These are phyloP conservation scores for Rhamnusium bicolor DNA, from an alignment of 2,888 invertebrate genomes.

Conservation along the genomic window DNA sequence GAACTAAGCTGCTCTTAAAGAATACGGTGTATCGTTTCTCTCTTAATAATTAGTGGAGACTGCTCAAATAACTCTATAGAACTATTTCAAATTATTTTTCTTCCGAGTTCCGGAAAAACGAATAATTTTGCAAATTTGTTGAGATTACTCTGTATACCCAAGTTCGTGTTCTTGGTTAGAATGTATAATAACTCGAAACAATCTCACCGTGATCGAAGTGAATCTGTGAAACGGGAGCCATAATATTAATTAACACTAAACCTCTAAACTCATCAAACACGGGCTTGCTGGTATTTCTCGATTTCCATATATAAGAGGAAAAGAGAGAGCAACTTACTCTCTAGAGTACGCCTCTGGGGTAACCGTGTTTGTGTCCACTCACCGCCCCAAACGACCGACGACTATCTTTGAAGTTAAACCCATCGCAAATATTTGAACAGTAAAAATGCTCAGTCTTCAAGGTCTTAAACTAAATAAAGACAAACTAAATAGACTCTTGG, in stretches of 20 bases:
- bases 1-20: no score
- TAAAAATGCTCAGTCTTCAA: constrained; percentile 62
- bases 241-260: constrained; percentile 44
- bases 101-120: no score
- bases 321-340: constrained; percentile 22
- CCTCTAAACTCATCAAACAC: constrained; percentile 31
- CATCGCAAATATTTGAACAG: constrained; percentile 62
- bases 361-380: constrained; percentile 30
- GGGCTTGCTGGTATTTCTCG: not conserved
- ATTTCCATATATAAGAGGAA: constrained; percentile 1
- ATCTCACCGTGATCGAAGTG: not conserved
- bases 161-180: not conserved
- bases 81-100: no score
- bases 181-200: not conserved
- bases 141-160: no score
- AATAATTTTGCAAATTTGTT: no score
- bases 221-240: constrained; percentile 30
- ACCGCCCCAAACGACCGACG: constrained; percentile 37
- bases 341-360: constrained; percentile 35
- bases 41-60: no score
- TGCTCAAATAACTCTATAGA: no score
- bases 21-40: no score
- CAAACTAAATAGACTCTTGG: constrained; percentile 57
- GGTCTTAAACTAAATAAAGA: constrained; percentile 62
- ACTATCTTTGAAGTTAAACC: constrained; percentile 62